Conservation (phyloP, 2,888 invertebrate species). For the Synergus umbraculus region DNA sequence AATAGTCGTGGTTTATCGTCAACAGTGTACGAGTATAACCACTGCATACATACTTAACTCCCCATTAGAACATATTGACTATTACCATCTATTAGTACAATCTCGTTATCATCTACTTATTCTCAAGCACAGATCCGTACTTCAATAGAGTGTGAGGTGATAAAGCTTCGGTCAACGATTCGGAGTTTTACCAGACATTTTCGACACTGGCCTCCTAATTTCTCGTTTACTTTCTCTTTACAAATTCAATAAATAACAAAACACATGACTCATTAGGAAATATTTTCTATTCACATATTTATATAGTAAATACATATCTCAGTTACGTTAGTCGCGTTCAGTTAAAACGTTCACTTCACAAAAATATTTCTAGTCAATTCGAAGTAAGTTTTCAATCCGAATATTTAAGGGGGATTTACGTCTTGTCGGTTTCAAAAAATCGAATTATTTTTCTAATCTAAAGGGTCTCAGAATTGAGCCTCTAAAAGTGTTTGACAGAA, state of each 20-base stretch:
- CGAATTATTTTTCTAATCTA: too few species aligned
- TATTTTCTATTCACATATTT: neutral
- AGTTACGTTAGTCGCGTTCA: too few species aligned
- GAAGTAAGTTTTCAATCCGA: too few species aligned
- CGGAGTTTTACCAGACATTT: neutral
- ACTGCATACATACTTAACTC: conserved; percentile 57
- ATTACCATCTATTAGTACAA: conserved; percentile 57
- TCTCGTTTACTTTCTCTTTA: too few species aligned
- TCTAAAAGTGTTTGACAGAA: too few species aligned
- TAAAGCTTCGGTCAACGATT: conserved; percentile 44
- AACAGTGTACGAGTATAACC: conserved; percentile 53
- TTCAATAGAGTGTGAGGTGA: conserved; percentile 54
- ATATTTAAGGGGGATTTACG: too few species aligned
- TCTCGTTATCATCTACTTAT: conserved; percentile 56
- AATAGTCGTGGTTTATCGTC: conserved; percentile 54
- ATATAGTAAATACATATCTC: neutral
- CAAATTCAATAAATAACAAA: too few species aligned
- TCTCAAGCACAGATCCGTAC: conserved; percentile 47
- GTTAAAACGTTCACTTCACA: too few species aligned
- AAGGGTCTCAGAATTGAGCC: too few species aligned
- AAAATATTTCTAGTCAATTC: too few species aligned
- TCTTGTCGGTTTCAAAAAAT: too few species aligned
- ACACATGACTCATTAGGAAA: neutral
- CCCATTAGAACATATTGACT: conserved; percentile 58
- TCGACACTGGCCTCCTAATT: too few species aligned